Base-by-base conservation (phyloP, 30 jellyfish, hydroid and myxozoan species). In the Aurelia aurita region DNA sequence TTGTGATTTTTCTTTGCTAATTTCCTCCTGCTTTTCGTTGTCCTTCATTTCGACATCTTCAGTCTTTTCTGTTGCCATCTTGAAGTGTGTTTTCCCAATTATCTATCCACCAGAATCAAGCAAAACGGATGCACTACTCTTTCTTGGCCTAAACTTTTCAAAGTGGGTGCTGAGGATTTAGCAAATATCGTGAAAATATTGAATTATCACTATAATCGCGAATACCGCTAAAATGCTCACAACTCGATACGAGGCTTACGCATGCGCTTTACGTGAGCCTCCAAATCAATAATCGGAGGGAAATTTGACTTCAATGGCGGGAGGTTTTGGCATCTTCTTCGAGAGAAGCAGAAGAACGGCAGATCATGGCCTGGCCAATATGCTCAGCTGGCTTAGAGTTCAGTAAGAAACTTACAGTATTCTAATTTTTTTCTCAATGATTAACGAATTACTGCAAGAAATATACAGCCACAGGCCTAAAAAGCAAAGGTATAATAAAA, bases 21-120 rank as follows among this genome's bases (percentile, higher is more conserved):
- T 82, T 14, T 25, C 86, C 49, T 88, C 68, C n/a, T 85, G 58
- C 51, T 72, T 72, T 43, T 66, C 92, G 4, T 83, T 94, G n/a
- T 75, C 96, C 28, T 66, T 76, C 98, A 92, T 92, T 62, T 92
- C 97, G 64, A 92, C 91, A 69, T 92, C 98, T 35, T 69, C 89
- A 12, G 77, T 22, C 49, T 55, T 85, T 69, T 68, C 83, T 43
- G 88, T 22, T 20, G 79, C n/a, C 87, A 75, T 75, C 25, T 65
- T 68, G 64, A 69, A 18, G 18, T 5, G 49, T 14, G 28, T 12
- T 4, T 69, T 32, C 8, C 44, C 39, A 35, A n/a, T 5, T 29
- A 18, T 10, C 4, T 28, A 19, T 64, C 51, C 0, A 39, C 51
- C 51, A 39, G 51, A 39, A 0, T 39, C 51, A 39, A 6, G 9